Evolutionary conservation across 2,113 vertebrate species (phyloP).

Genomic region (Callipepla californica): DNA sequence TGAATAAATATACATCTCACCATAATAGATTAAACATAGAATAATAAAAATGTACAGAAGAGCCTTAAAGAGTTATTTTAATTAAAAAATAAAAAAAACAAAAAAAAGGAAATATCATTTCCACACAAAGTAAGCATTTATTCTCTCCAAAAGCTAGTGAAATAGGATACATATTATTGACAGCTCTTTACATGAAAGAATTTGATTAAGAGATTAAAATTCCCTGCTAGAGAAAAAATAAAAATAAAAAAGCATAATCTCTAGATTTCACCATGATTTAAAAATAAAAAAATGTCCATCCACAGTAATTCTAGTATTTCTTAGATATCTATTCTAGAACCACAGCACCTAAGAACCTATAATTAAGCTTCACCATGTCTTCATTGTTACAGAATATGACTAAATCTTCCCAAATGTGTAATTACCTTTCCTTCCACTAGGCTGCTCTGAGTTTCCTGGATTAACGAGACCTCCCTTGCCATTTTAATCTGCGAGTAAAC

Average conservation of each 20-base stretch:
- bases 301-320: neutral
- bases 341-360: neutral
- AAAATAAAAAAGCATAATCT: neutral
- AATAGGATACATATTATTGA: neutral
- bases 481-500: neutral
- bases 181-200: neutral
- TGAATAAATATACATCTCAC: neutral
- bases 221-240: neutral
- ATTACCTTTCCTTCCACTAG: neutral
- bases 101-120: neutral
- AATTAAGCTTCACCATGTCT: neutral
- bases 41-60: neutral
- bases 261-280: neutral
- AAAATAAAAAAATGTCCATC: neutral
- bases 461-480: neutral
- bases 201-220: constrained; percentile 35
- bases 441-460: neutral
- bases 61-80: neutral
- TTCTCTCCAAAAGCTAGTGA: neutral
- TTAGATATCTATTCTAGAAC: neutral
- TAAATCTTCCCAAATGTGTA: neutral
- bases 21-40: neutral
- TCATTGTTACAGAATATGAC: neutral
- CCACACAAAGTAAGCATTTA: neutral
- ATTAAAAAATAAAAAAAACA: neutral